Conservation (phyloP, 2,888 invertebrate species). For the Gerosis bhagava region DNA sequence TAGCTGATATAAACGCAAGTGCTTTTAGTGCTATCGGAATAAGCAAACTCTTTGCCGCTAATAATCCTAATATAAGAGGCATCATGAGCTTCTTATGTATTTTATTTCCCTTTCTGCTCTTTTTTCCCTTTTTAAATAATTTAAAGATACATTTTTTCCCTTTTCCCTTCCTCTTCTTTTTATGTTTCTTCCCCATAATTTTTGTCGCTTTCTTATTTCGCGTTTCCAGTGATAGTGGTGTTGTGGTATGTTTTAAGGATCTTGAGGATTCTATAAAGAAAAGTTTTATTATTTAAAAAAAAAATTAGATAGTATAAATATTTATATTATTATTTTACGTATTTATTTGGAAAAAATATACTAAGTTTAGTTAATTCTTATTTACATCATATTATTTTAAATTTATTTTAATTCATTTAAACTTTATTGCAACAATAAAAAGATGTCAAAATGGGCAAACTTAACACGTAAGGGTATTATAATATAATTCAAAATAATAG, state of each 20-base stretch:
- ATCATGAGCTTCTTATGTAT: conserved; percentile 81
- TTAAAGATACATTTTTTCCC: conserved; percentile 64
- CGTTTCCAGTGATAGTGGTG: conserved; percentile 21
- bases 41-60: conserved; percentile 85
- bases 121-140: conserved; percentile 48
- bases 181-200: conserved; percentile 31
- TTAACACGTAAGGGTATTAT: no score
- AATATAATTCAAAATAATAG: no score
- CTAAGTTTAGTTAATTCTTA: no score
- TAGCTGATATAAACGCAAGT: conserved; percentile 85
- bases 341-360: no score
- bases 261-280: not conserved
- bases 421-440: no score
- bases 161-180: conserved; percentile 42
- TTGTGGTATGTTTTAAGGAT: conserved; percentile 20
- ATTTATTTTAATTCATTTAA: no score
- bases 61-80: conserved; percentile 83
- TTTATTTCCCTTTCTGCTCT: conserved; percentile 43
- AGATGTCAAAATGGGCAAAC: no score
- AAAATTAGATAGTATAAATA: no score
- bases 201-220: conserved; percentile 31
- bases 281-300: no score
- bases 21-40: conserved; percentile 86
- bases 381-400: no score
- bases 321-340: no score